A percentile compares a stretch with the other conserved stretches of the same genome.
These are phyloP conservation scores for Gryllus bimaculatus DNA, from an alignment of 1,140 invertebrate species.

Conservation along the genomic window DNA sequence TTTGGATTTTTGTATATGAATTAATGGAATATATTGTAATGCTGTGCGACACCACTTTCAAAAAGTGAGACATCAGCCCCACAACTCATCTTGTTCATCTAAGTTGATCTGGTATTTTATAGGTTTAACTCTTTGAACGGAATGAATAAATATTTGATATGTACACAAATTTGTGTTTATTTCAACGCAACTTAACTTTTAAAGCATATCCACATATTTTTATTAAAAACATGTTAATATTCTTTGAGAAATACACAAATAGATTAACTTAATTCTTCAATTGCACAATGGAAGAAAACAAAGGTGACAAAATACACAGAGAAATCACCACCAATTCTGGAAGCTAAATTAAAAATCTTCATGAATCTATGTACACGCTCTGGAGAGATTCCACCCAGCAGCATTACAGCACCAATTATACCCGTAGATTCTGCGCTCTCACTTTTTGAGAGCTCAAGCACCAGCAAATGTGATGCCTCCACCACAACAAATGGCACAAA, in stretches of 20 bases:
- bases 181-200: too few species aligned
- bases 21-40: neutral
- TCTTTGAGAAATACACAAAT: neutral
- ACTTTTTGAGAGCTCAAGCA: neutral
- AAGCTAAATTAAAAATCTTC: neutral
- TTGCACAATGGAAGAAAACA: neutral
- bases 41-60: too few species aligned
- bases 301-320: neutral
- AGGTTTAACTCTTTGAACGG: neutral
- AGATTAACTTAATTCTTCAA: neutral
- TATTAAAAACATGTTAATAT: neutral
- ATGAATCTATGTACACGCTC: neutral
- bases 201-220: neutral
- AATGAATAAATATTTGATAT: neutral
- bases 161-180: too few species aligned
- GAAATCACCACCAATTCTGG: neutral
- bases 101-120: too few species aligned
- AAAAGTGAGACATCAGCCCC: too few species aligned
- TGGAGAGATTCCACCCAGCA: neutral
- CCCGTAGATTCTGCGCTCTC: neutral
- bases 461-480: neutral
- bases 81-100: too few species aligned
- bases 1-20: neutral
- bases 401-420: neutral
- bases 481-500: neutral